Evolutionary conservation across 2,888 invertebrate genomes (phyloP), one percentile per base, ranked within the genome.

Genomic region (Andricus quercusramuli): DNA sequence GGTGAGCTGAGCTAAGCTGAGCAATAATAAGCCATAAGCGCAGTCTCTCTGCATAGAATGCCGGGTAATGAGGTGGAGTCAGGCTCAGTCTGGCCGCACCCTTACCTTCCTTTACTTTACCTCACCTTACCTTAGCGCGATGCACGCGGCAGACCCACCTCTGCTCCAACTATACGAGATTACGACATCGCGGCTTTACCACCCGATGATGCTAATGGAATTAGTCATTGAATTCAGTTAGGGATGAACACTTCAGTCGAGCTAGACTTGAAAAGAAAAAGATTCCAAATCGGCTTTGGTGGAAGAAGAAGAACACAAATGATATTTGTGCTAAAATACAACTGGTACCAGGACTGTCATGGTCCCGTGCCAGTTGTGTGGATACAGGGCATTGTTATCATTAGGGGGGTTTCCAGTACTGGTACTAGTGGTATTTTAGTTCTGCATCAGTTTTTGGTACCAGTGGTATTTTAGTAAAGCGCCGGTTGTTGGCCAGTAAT

Each of bases 31-130:
- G 92, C 91, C 88, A 91, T 91, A 91, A 91, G 91, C 91, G 91
- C 89, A 88, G 86, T 85, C 87, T 91, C 91, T 91, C 91, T 91
- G 92, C 92, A 92, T 92, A 92, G 92, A 92, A 92, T 92, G 92
- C 92, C 89, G 90, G 92, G 92, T 92, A 92, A 92, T 92, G 92
- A 92, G 92, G 92, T 92, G 92, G 91, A 92, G 92, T 91, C 91
- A 90, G 88, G 90, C 89, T 86, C 88, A 89, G 90, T 89, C 90
- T 89, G 91, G 92, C 92, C 92, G 92, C 92, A 92, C 92, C 92
- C 92, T 92, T 91, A 90, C 88, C 86, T 85, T 86, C 85, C 83
- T 82, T 83, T 82, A 80, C 89, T 89, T 89, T 88, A 84, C 79
- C 77, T 80, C 66, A 83, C 83, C 84, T 84, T 83, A 84, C 86